These are phyloP conservation scores for Lycaon pictus DNA, from an alignment of 2,113 vertebrate species.

Conservation along the genomic window DNA sequence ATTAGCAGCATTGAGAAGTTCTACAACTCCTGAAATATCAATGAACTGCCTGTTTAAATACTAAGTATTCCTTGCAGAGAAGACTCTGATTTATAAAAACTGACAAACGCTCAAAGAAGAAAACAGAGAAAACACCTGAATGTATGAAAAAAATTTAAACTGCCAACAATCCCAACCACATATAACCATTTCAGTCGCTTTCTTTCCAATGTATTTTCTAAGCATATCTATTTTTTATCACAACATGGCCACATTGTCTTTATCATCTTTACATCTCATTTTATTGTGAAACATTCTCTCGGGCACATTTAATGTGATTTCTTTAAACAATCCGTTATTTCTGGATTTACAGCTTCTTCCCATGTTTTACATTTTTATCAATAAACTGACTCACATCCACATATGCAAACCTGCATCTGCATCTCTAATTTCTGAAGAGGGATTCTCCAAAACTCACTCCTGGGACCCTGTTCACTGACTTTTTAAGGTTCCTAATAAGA, in stretches of 20 bases:
- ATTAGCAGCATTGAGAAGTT: neutral
- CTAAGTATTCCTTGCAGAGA: neutral
- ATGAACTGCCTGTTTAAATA: slow-evolving; percentile 19
- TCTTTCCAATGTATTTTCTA: neutral
- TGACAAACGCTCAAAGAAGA: slow-evolving; percentile 30
- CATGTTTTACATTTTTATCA: slow-evolving; percentile 32
- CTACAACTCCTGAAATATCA: slow-evolving; percentile 26
- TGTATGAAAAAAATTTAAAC: neutral
- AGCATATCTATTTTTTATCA: neutral
- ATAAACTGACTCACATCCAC: neutral
- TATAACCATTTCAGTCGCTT: neutral
- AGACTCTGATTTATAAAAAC: slow-evolving; percentile 44
- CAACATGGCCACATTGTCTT: neutral
- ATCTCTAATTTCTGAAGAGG: neutral
- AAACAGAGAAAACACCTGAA: slow-evolving; percentile 31
- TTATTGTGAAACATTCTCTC: neutral
- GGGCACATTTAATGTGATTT: neutral
- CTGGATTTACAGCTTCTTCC: neutral
- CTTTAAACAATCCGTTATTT: neutral
- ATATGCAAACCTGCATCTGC: neutral
- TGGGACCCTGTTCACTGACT: neutral
- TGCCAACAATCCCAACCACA: neutral
- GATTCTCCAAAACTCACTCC: slow-evolving; percentile 6
- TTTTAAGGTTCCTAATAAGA: slow-evolving; percentile 42
- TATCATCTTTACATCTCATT: neutral